Conservation (phyloP, 2,888 invertebrate genomes). For the Erebia ligea region DNA sequence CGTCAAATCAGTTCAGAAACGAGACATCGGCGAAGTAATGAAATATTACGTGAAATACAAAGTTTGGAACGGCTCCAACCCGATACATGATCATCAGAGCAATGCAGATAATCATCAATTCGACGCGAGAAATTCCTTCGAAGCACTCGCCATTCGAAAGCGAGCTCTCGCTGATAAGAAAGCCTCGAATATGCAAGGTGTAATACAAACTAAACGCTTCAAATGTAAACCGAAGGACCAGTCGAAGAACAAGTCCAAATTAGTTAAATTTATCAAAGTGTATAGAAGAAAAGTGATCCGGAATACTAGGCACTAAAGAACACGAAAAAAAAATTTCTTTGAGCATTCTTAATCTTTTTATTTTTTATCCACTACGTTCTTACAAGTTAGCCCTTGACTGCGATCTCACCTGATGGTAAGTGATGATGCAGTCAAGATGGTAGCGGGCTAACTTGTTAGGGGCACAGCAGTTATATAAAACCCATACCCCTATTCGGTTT, state of each 20-base stretch:
- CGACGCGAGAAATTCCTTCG: conserved; percentile 33
- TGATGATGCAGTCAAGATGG: too few relatives aligned
- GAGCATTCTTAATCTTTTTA: neutral
- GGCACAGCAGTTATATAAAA: too few relatives aligned
- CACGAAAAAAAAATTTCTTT: neutral
- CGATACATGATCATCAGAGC: neutral
- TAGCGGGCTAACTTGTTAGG: too few relatives aligned
- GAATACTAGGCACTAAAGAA: neutral
- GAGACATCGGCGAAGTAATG: conserved; percentile 53
- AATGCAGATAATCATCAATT: conserved; percentile 24
- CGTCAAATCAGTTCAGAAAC: conserved; percentile 50
- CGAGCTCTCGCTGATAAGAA: conserved; percentile 9
- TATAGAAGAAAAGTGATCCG: conserved; percentile 18
- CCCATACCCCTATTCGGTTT: too few relatives aligned
- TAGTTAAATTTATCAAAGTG: conserved; percentile 18
- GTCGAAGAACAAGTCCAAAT: conserved; percentile 20
- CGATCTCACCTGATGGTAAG: too few relatives aligned
- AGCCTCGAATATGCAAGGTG: neutral
- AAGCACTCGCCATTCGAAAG: conserved; percentile 14
- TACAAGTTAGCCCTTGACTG: too few relatives aligned
- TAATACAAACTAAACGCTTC: neutral
- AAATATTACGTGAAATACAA: conserved; percentile 68
- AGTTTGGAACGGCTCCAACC: conserved; percentile 55
- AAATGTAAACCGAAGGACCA: neutral
- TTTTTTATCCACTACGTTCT: too few relatives aligned